Conservation (phyloP, 2,797 vertebrate species). For the Phoebastria nigripes region DNA sequence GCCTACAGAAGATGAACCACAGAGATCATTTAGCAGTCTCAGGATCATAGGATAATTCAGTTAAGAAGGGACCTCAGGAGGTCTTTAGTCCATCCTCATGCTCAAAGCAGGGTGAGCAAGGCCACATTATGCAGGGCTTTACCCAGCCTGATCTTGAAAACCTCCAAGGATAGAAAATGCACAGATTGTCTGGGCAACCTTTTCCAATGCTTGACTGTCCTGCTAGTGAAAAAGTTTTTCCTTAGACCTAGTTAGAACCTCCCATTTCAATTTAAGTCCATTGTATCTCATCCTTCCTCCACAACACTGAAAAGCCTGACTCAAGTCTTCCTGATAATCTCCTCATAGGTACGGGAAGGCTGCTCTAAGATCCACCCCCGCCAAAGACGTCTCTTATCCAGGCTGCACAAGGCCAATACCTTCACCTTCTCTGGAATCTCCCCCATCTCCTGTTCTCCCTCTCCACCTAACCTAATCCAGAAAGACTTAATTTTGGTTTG, state of each 20-base stretch:
- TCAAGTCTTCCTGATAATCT: background rate
- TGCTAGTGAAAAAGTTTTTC: background rate
- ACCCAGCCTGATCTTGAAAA: background rate
- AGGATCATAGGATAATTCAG: background rate
- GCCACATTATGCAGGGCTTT: background rate
- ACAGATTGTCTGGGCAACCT: background rate
- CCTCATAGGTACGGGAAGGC: background rate
- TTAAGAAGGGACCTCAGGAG: background rate
- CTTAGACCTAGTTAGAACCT: background rate
- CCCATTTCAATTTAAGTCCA: background rate
- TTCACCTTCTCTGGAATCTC: background rate
- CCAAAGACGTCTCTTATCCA: background rate
- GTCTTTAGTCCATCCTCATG: background rate
- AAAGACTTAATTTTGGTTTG: background rate
- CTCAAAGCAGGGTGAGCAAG: background rate
- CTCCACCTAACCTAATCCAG: background rate
- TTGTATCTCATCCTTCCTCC: background rate
- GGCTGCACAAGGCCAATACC: background rate
- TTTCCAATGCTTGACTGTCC: background rate
- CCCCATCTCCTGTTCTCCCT: background rate
- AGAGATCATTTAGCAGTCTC: background rate
- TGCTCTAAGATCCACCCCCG: background rate
- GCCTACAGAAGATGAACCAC: background rate
- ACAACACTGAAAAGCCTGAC: background rate
- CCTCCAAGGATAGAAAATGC: background rate